A percentile compares a stretch with the other conserved stretches of the same genome.
Evolutionary conservation across 2,113 vertebrate genomes (phyloP).

Genomic region (Gambusia holbrooki): DNA sequence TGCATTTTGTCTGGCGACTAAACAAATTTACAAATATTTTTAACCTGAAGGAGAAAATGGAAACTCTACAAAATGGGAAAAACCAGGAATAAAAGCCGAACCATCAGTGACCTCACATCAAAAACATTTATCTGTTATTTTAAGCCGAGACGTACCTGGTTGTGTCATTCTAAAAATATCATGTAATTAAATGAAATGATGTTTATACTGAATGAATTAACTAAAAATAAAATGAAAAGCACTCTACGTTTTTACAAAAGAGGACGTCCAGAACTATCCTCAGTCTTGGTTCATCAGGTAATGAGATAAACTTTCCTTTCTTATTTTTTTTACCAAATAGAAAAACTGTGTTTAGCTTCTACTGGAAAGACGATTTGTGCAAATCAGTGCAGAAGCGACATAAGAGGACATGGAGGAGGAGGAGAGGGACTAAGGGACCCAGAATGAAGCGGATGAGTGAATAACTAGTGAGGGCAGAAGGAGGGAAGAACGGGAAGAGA

Average conservation of each 20-base stretch:
- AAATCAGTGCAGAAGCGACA: constrained; percentile 20
- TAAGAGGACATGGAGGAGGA: constrained; percentile 24
- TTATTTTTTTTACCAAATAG: neutral
- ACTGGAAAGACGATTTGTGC: neutral
- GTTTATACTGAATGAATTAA: neutral
- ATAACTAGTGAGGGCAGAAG: constrained; percentile 58
- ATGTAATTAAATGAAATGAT: neutral
- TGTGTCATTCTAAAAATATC: too few relatives aligned
- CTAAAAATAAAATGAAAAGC: too few relatives aligned
- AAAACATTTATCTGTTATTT: neutral
- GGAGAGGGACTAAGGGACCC: constrained; percentile 44
- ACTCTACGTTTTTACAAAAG: too few relatives aligned
- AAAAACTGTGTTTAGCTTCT: neutral
- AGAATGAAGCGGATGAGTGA: constrained; percentile 68
- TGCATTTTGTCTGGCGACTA: too few relatives aligned
- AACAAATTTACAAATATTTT: neutral
- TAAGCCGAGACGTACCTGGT: too few relatives aligned
- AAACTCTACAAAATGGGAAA: neutral
- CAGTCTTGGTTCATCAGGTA: neutral
- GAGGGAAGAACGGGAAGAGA: constrained; percentile 16
- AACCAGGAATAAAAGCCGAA: neutral
- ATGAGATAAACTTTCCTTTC: neutral
- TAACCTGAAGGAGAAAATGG: neutral
- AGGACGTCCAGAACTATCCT: neutral
- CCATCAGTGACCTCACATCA: neutral